Percentiles rank a stretch among this genome's conserved stretches.
phyloP scores from a whole-genome alignment of 2,888 invertebrate genomes.

The Tryphoninae sp. region DNA sequence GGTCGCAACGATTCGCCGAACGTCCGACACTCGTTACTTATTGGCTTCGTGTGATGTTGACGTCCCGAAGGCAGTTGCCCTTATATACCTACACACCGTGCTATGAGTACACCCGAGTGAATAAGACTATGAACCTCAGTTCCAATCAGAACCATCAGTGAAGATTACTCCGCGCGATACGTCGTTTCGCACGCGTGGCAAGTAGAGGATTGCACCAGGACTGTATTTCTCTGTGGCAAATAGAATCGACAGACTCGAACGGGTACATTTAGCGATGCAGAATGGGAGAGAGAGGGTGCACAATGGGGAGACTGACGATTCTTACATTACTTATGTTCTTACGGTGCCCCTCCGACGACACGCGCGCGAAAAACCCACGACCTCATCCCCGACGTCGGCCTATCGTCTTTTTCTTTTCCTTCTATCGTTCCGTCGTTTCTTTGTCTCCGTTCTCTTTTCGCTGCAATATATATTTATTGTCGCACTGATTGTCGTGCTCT shows the following conservation, averaged over 20 bases:
- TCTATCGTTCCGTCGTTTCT: neutral
- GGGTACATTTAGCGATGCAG: constrained; percentile 42
- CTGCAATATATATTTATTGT: constrained; percentile 13
- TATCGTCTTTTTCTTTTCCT: neutral
- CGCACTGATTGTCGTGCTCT: constrained; percentile 25
- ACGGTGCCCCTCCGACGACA: constrained; percentile 18
- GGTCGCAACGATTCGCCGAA: constrained; percentile 25
- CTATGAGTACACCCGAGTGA: constrained; percentile 35
- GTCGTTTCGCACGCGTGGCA: neutral
- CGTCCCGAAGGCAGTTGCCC: constrained; percentile 49
- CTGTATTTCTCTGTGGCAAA: constrained; percentile 44
- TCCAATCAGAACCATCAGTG: no score
- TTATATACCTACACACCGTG: constrained; percentile 51
- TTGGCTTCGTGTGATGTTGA: constrained; percentile 55
- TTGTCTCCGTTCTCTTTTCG: constrained; percentile 16
- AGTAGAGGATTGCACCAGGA: constrained; percentile 48
- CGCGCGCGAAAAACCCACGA: constrained; percentile 21
- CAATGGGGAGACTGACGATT: constrained; percentile 6
- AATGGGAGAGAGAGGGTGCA: constrained; percentile 14
- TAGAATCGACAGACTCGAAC: constrained; percentile 51
- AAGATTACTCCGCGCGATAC: no score
- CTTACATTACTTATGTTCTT: neutral
- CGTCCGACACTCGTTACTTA: constrained; percentile 52
- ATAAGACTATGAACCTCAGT: no score
- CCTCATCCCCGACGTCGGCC: constrained; percentile 19